phyloP scores from a whole-genome alignment of 2,113 vertebrate species.

The Elachura formosa region DNA sequence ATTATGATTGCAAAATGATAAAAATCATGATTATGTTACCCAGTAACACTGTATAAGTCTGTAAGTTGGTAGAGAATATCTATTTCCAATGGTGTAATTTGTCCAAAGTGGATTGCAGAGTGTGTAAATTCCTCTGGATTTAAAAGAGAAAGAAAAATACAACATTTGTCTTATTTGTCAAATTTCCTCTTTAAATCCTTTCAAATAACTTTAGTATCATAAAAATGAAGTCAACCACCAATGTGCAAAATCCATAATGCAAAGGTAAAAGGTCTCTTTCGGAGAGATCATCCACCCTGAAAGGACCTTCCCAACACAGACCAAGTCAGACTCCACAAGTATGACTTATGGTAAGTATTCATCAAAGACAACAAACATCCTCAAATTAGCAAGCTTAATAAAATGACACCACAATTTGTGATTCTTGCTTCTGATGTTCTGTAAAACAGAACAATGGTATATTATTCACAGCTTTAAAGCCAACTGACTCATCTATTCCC shows the following conservation, averaged over 20 bases:
- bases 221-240: neutral
- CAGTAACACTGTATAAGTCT: slow-evolving; percentile 87
- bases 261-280: neutral
- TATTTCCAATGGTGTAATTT: slow-evolving; percentile 92
- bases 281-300: neutral
- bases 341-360: neutral
- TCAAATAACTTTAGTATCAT: neutral
- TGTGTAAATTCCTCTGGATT: slow-evolving; percentile 92
- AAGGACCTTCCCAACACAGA: neutral
- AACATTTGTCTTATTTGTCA: neutral
- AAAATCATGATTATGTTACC: slow-evolving; percentile 73
- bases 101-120: slow-evolving; percentile 93
- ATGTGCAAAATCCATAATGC: neutral
- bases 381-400: neutral
- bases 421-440: neutral
- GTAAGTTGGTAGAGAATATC: slow-evolving; percentile 91
- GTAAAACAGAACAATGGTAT: neutral
- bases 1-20: neutral
- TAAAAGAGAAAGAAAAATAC: slow-evolving; percentile 20
- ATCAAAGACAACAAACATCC: neutral
- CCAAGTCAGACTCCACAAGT: neutral
- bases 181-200: neutral
- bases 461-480: neutral
- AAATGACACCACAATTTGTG: neutral
- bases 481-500: neutral